A percentile compares a stretch with the other conserved stretches of the same genome.
Conservation (phyloP, 2,797 vertebrate genomes). For the Enteromius viviparus region DNA sequence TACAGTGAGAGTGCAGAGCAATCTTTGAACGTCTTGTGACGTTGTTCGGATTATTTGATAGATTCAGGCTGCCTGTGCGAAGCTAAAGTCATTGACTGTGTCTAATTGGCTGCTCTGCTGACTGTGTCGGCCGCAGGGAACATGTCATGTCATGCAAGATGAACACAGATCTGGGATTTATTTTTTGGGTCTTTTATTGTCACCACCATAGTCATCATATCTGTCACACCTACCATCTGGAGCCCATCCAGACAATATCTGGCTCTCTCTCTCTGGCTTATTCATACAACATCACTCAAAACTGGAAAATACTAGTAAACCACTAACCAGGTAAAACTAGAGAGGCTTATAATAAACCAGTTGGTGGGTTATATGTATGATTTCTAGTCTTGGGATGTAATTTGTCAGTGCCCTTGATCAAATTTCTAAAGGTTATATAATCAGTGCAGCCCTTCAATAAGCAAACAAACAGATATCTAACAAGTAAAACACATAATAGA, state of each 20-base stretch:
- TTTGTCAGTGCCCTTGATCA: not conserved
- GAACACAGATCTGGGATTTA: conserved; percentile 14
- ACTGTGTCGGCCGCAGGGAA: conserved; percentile 23
- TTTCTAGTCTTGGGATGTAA: not conserved
- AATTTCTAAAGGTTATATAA: not conserved
- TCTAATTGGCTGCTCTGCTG: conserved; percentile 21
- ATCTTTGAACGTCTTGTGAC: not conserved
- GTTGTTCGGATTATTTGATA: not conserved
- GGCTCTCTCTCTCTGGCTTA: not conserved
- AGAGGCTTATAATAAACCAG: not conserved
- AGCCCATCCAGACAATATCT: conserved; percentile 2
- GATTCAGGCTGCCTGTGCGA: not conserved
- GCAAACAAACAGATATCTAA: not conserved
- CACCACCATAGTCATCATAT: not conserved
- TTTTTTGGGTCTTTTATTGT: conserved; percentile 3
- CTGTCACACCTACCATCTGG: conserved; percentile 3
- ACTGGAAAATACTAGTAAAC: not conserved
- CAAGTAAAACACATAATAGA: not conserved
- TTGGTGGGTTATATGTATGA: not conserved
- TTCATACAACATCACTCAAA: not conserved
- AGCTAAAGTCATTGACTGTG: conserved; percentile 15
- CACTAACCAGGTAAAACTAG: not conserved
- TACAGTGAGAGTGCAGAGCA: not conserved
- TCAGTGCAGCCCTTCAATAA: not conserved
- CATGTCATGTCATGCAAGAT: conserved; percentile 17